Evolutionary conservation across 2,113 vertebrate genomes (phyloP).

Genomic region (Uropsilus gracilis): DNA sequence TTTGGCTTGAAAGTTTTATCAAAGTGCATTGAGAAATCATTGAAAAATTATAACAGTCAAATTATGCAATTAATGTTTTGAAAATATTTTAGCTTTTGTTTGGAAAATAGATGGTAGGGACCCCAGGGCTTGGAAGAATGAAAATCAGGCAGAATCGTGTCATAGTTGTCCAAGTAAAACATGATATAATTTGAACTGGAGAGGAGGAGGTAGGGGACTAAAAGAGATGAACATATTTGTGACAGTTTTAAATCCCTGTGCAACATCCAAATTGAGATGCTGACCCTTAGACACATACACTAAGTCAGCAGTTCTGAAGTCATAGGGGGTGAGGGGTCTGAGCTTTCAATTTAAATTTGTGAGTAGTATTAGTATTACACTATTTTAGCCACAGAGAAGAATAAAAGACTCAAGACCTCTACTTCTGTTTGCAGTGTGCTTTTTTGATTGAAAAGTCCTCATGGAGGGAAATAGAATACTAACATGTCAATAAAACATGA

Average conservation of each 20-base stretch:
- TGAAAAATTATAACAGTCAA: constrained; percentile 17
- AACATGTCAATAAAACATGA: not conserved
- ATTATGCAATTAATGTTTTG: not conserved
- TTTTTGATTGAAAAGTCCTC: not conserved
- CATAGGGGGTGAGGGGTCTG: not conserved
- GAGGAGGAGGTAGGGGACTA: not conserved
- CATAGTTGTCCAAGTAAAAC: not conserved
- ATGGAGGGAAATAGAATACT: not conserved
- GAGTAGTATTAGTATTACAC: not conserved
- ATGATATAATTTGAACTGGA: not conserved
- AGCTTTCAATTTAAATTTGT: constrained; percentile 9
- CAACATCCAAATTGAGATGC: constrained; percentile 23
- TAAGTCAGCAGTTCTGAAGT: not conserved
- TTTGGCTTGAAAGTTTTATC: not conserved
- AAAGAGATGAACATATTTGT: not conserved
- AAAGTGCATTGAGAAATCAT: not conserved
- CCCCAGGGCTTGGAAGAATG: not conserved
- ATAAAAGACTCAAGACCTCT: not conserved
- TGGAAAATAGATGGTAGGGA: not conserved
- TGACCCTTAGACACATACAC: not conserved
- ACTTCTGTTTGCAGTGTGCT: not conserved
- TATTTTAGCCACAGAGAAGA: constrained; percentile 9
- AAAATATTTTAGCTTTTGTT: not conserved
- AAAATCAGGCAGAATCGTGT: not conserved
- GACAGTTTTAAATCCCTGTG: not conserved